Percentiles rank a stretch among this genome's conserved stretches.
Conservation (phyloP, 2,113 vertebrate genomes). For the Rousettus leschenaultii region DNA sequence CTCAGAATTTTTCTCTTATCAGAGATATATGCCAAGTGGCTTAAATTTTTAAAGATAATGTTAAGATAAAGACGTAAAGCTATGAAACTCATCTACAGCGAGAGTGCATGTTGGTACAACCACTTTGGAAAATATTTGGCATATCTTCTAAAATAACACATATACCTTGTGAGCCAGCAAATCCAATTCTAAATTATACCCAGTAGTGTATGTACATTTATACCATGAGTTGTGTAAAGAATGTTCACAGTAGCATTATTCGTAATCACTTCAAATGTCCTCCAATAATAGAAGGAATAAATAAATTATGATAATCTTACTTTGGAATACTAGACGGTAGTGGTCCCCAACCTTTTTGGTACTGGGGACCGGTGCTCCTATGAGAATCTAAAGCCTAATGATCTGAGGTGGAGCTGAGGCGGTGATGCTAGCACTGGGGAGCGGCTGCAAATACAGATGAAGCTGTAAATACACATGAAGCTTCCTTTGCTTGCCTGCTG, state of each 20-base stretch:
- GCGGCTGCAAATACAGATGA: too few relatives aligned
- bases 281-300: neutral
- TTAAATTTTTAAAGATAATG: constrained; percentile 26
- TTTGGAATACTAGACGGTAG: neutral
- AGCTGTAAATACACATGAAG: too few relatives aligned
- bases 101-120: neutral
- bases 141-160: constrained; percentile 1
- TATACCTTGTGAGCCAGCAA: neutral
- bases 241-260: neutral
- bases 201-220: neutral
- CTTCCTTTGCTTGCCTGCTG: too few relatives aligned
- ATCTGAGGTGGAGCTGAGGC: too few relatives aligned
- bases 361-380: too few relatives aligned
- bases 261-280: neutral
- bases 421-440: too few relatives aligned
- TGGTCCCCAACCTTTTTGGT: too few relatives aligned
- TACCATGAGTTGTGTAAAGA: neutral
- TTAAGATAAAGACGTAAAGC: constrained; percentile 18
- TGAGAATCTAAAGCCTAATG: too few relatives aligned
- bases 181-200: neutral
- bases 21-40: neutral
- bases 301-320: neutral
- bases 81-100: neutral
- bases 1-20: neutral
- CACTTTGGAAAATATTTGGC: neutral